A percentile compares a stretch with the other conserved stretches of the same genome.
Conservation (phyloP, 2,888 invertebrate species). For the Caenorhabditis zanzibari region DNA sequence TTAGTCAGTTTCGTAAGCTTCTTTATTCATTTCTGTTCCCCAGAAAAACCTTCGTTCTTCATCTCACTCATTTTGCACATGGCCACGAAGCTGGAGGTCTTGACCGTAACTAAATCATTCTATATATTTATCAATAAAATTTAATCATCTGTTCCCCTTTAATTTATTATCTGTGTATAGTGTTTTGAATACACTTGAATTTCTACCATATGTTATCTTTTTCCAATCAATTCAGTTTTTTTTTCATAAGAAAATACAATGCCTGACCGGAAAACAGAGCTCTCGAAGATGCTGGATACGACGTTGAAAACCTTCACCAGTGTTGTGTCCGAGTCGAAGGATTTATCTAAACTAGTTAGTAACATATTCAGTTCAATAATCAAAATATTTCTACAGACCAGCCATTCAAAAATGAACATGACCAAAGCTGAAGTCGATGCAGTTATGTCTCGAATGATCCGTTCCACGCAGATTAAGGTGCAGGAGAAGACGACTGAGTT, state of each 20-base stretch:
- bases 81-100: not conserved
- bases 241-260: not conserved
- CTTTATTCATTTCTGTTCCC: not conserved
- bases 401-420: slow-evolving; percentile 30
- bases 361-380: no score
- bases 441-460: slow-evolving; percentile 35
- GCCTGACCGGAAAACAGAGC: slow-evolving; percentile 10
- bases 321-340: slow-evolving; percentile 23
- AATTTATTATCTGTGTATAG: not conserved
- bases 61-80: slow-evolving; percentile 56
- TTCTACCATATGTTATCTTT: not conserved
- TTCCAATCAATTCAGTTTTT: not conserved
- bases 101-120: not conserved
- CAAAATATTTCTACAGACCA: slow-evolving; percentile 17
- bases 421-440: slow-evolving; percentile 1
- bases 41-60: slow-evolving; percentile 57
- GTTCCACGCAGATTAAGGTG: slow-evolving; percentile 4
- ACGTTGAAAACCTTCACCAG: slow-evolving; percentile 21
- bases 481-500: slow-evolving; percentile 14
- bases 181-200: not conserved
- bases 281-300: slow-evolving; percentile 36
- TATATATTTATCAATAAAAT: not conserved
- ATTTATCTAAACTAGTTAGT: slow-evolving; percentile 37
- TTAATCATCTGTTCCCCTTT: not conserved
- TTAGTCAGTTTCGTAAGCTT: not conserved